Evolutionary conservation across 2,888 invertebrate species (phyloP).

Genomic region (Diarsia mendica): DNA sequence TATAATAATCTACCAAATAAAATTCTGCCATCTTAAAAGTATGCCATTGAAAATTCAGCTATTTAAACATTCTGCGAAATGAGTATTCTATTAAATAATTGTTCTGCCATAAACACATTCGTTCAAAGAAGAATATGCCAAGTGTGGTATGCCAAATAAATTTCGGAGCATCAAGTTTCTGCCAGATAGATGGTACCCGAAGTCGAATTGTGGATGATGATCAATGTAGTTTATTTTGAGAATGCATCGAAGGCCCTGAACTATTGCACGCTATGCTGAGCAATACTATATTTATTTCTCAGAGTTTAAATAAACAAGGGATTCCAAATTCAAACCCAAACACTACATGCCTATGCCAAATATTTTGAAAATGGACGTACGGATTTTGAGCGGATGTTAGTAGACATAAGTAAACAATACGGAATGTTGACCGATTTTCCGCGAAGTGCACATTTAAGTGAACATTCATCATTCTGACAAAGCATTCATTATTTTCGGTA

Average conservation of each 20-base stretch:
- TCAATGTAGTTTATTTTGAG: conserved; percentile 4
- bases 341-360: conserved; percentile 30
- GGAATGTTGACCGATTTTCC: conserved; percentile 57
- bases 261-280: neutral
- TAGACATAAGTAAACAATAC: conserved; percentile 55
- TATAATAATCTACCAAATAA: no score
- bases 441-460: conserved; percentile 46
- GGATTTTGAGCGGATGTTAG: conserved; percentile 48
- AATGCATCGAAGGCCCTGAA: conserved; percentile 5
- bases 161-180: no score
- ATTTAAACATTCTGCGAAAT: no score
- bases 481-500: conserved; percentile 28
- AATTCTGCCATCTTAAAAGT: no score
- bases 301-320: conserved; percentile 39
- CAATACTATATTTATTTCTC: conserved; percentile 28
- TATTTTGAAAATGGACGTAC: conserved; percentile 54
- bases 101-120: no score
- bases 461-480: conserved; percentile 55
- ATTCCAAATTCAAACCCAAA: conserved; percentile 35
- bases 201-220: neutral
- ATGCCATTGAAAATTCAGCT: no score
- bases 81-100: no score
- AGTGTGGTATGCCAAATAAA: no score
- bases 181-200: no score
- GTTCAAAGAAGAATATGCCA: no score